Evolutionary conservation across 2,888 invertebrate genomes (phyloP), one percentile per base, ranked within the genome.

Genomic region (Acanthopleura granulata): DNA sequence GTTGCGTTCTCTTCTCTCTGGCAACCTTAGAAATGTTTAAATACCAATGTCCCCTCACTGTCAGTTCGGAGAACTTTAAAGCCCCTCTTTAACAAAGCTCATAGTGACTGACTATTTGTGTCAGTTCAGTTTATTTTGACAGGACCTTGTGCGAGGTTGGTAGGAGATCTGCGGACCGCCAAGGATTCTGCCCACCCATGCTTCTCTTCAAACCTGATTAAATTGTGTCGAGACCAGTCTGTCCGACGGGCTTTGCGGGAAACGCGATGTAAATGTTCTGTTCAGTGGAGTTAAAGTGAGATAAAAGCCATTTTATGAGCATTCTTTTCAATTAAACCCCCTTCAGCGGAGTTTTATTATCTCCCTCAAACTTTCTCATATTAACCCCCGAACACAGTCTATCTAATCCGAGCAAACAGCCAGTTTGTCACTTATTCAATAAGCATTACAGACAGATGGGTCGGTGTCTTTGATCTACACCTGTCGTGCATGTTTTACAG

Each of bases 341-440:
- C 57, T 57, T 57, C 22, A 6, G n/a, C 57, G 18, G 22, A 18
- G 6, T 57, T 57, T 57, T 57, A 57, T 57, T 57, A 57, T 57
- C 57, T 57, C 12, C 4, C 12, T 22, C 12, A 22, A 22, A 57
- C 22, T 57, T 57, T 6, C n/a, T 12, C n/a, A 12, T 22, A 57
- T 57, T 57, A 57, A 22, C 22, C 40, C 9, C 57, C 51, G 3
- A 22, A 1, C 22, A 22, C 1, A 12, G 57, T 12, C n/a, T 18
- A 22, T 57, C 18, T 57, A 4, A 57, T 12, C 57, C 22, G 6
- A n/a, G 57, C 22, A 57, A 57, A 57, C 57, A 57, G 12, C n/a
- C 57, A 57, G 57, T 57, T 57, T 57, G 57, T 57, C 57, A 57
- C 12, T 57, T 57, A 57, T 57, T 22, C 57, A 57, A 57, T 57